Evolutionary conservation across 2,888 invertebrate species (phyloP).

Genomic region (Gryllus longicercus): DNA sequence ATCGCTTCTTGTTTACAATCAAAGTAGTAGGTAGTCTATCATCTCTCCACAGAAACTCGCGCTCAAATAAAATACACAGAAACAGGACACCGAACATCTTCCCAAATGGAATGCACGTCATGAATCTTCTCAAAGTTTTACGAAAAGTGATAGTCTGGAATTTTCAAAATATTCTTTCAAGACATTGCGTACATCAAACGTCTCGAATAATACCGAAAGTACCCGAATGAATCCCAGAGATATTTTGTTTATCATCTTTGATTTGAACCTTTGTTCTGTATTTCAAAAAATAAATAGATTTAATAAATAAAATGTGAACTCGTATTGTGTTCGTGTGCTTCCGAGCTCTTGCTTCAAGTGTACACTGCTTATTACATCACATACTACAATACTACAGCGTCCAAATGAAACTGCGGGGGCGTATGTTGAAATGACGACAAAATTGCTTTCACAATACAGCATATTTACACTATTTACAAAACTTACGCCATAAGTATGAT

Average conservation of each 20-base stretch:
- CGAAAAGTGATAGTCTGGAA: background rate
- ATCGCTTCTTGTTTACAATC: too few relatives aligned
- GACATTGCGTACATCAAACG: background rate
- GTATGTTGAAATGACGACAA: background rate
- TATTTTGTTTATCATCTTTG: background rate
- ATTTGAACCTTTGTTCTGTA: background rate
- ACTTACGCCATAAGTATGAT: background rate
- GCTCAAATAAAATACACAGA: too few relatives aligned
- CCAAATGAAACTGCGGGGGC: background rate
- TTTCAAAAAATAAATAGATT: constrained; percentile 3
- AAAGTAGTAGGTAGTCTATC: background rate
- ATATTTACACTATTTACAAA: constrained; percentile 17
- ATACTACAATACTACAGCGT: constrained; percentile 9
- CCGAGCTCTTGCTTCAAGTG: constrained; percentile 2
- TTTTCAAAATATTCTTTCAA: background rate
- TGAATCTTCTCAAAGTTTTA: too few relatives aligned
- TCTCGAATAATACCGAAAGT: constrained; percentile 7
- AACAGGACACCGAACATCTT: too few relatives aligned
- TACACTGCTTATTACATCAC: background rate
- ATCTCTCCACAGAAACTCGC: background rate
- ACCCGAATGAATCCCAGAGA: constrained; percentile 5
- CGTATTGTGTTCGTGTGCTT: constrained; percentile 17
- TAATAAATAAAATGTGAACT: constrained; percentile 10
- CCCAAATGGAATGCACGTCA: too few relatives aligned
- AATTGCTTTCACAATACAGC: constrained; percentile 2